Evolutionary conservation across 2,113 vertebrate genomes (phyloP).

Genomic region (Lepisosteus osseus): DNA sequence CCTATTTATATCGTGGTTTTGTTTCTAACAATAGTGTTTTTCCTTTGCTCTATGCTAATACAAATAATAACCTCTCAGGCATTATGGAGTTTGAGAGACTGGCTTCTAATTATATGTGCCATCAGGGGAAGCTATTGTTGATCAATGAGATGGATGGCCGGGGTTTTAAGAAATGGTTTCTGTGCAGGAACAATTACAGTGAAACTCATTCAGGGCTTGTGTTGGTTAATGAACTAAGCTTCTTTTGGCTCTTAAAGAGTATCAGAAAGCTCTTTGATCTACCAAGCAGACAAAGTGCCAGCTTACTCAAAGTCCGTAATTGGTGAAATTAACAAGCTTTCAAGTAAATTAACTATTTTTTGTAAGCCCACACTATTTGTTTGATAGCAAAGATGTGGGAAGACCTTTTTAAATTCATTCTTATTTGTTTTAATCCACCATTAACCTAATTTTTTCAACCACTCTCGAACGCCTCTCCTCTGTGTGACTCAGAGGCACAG

Average conservation of each 20-base stretch:
- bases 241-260: not conserved
- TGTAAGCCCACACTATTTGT: slow-evolving; percentile 13
- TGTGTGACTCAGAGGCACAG: not conserved
- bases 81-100: slow-evolving; percentile 1
- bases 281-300: slow-evolving; percentile 10
- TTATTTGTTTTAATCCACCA: not conserved
- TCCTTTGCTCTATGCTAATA: not conserved
- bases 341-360: slow-evolving; percentile 19
- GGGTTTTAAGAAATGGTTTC: slow-evolving; percentile 19
- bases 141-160: slow-evolving; percentile 22
- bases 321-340: slow-evolving; percentile 19
- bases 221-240: slow-evolving; percentile 18
- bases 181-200: slow-evolving; percentile 6
- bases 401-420: slow-evolving; percentile 9
- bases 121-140: slow-evolving; percentile 19
- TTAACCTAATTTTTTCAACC: not conserved
- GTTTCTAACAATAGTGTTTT: too few relatives aligned
- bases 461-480: not conserved
- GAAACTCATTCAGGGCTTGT: not conserved
- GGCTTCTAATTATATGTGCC: slow-evolving; percentile 22
- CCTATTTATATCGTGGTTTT: too few relatives aligned
- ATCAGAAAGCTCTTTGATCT: slow-evolving; percentile 20
- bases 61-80: not conserved
- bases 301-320: slow-evolving; percentile 21
- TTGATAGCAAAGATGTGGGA: slow-evolving; percentile 7